Percentiles rank a stretch among this genome's conserved stretches.
phyloP scores from a whole-genome alignment of 2,797 vertebrate species.

The Ciconia nigra region DNA sequence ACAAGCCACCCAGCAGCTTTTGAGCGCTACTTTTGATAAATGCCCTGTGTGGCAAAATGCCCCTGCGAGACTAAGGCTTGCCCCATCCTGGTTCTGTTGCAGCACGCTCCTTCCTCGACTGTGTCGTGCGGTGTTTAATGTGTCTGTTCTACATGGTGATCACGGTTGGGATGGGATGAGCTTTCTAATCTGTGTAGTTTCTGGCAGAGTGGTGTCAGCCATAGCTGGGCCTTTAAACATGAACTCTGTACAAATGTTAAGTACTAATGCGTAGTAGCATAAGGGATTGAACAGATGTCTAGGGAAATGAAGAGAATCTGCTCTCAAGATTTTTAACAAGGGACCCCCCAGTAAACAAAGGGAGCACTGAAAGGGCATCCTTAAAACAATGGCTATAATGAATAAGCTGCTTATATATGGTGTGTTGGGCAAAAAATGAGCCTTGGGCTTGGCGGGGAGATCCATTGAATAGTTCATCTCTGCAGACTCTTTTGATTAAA shows the following conservation, averaged over 20 bases:
- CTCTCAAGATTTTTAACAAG: not conserved
- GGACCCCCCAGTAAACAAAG: not conserved
- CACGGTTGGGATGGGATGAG: fast-evolving
- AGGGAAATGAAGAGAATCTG: not conserved
- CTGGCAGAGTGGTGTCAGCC: not conserved
- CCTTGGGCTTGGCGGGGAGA: not conserved
- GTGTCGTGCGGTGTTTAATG: fast-evolving
- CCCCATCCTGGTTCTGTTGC: fast-evolving
- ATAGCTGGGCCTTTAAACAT: not conserved
- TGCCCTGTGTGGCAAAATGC: not conserved
- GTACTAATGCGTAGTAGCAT: not conserved
- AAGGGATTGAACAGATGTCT: not conserved
- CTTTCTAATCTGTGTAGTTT: not conserved
- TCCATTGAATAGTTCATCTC: not conserved
- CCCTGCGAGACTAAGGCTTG: not conserved
- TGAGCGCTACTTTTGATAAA: not conserved
- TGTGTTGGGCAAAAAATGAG: not conserved
- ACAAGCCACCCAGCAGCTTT: not conserved
- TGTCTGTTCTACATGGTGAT: not conserved
- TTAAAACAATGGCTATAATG: not conserved
- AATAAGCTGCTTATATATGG: not conserved
- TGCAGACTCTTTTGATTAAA: not conserved
- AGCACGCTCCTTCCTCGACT: not conserved
- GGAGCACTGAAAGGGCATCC: not conserved
- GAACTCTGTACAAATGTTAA: not conserved